Evolutionary conservation across 2,797 vertebrate species (phyloP).

Genomic region (Syngnathus rostellatus): DNA sequence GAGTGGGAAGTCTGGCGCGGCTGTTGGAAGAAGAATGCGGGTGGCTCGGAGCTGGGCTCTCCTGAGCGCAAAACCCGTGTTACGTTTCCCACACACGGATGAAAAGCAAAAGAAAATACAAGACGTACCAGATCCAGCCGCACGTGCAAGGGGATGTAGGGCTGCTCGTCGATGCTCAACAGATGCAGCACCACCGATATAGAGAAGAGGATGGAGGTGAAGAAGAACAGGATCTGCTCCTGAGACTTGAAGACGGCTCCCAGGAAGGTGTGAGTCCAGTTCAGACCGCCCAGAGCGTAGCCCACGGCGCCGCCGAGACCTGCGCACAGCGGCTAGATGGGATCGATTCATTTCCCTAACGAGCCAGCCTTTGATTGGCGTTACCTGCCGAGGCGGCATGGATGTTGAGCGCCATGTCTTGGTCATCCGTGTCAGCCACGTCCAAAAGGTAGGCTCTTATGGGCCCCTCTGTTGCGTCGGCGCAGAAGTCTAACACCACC

Average conservation of each 20-base stretch:
- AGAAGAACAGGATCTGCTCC: conserved; percentile 96
- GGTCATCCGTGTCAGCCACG: conserved; percentile 93
- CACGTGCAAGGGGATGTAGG: conserved; percentile 81
- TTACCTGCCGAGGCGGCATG: conserved; percentile 91
- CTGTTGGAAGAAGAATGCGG: conserved; percentile 38
- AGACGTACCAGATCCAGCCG: conserved; percentile 63
- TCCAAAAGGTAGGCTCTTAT: conserved; percentile 94
- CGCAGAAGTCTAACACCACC: conserved; percentile 91
- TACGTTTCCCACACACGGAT: neutral
- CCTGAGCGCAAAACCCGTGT: conserved; percentile 25
- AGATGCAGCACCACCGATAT: conserved; percentile 85
- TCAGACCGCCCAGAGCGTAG: conserved; percentile 90
- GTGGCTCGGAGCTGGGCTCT: conserved; percentile 41
- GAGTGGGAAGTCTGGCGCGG: conserved; percentile 49
- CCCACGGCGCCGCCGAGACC: conserved; percentile 92
- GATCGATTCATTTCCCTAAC: neutral
- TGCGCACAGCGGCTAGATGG: conserved; percentile 31
- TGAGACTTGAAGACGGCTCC: conserved; percentile 83
- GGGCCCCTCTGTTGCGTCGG: conserved; percentile 88
- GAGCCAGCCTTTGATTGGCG: no score
- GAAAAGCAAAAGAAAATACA: neutral
- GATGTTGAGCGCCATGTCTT: conserved; percentile 98
- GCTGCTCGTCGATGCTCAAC: conserved; percentile 89
- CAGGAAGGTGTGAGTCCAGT: conserved; percentile 94
- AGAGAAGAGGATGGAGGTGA: conserved; percentile 82